Percentiles rank a stretch among this genome's conserved stretches.
Evolutionary conservation across 2,888 invertebrate genomes (phyloP).

Genomic region (Xanthorhoe spadicearia): DNA sequence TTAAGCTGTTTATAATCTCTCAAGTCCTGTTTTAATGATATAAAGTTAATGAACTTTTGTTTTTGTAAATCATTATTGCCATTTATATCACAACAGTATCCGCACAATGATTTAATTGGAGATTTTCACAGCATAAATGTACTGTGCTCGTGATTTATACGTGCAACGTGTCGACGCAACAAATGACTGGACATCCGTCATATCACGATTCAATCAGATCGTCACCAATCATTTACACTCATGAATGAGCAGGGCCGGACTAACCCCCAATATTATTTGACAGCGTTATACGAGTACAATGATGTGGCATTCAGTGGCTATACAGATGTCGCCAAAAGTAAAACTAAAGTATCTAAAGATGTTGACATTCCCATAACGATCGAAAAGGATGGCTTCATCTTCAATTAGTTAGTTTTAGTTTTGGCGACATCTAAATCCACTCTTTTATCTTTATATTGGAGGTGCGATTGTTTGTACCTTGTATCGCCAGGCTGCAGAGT

Average conservation of each 20-base stretch:
- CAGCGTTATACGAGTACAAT: too few species aligned
- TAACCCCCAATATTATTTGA: background rate
- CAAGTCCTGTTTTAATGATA: background rate
- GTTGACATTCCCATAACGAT: too few species aligned
- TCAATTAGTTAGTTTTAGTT: too few species aligned
- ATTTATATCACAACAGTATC: background rate
- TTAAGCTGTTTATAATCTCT: too few species aligned
- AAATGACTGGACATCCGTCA: conserved; percentile 35
- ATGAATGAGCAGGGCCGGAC: conserved; percentile 23
- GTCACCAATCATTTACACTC: conserved; percentile 27
- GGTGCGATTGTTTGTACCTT: too few species aligned
- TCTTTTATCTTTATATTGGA: too few species aligned
- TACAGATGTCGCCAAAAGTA: too few species aligned
- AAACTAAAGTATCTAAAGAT: too few species aligned
- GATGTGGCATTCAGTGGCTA: too few species aligned
- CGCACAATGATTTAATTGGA: conserved; percentile 11
- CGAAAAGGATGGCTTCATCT: too few species aligned
- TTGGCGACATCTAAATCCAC: too few species aligned
- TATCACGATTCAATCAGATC: conserved; percentile 35
- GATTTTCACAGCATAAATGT: conserved; percentile 25
- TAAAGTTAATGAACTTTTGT: background rate
- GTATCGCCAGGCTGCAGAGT: too few species aligned
- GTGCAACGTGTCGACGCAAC: conserved; percentile 39
- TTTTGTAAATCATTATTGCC: background rate
- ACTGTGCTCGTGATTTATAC: conserved; percentile 31